A percentile compares a stretch with the other conserved stretches of the same genome.
Conservation (phyloP, 1,140 invertebrate species). For the Protaetia brevitarsis region DNA sequence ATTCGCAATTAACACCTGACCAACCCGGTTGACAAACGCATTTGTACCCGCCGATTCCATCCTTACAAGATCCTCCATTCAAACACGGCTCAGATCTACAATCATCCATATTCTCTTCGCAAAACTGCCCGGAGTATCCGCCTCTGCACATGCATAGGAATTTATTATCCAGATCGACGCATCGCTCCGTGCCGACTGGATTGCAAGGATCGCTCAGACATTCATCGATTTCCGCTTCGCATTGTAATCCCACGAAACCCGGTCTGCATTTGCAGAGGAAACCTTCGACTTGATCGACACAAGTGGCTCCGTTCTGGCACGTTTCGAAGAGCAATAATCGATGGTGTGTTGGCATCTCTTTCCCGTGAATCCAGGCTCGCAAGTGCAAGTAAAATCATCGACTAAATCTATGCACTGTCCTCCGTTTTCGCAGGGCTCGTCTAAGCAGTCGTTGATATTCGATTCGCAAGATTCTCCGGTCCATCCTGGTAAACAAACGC, state of each 20-base stretch:
- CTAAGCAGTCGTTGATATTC: slow-evolving; percentile 90
- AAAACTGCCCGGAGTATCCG: slow-evolving; percentile 82
- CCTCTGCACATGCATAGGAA: slow-evolving; percentile 86
- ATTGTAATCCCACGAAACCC: slow-evolving; percentile 88
- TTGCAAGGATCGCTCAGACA: slow-evolving; percentile 89
- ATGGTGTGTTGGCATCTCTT: slow-evolving; percentile 85
- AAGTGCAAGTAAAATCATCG: slow-evolving; percentile 81
- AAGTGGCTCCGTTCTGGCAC: slow-evolving; percentile 85
- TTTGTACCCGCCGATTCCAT: slow-evolving; percentile 79
- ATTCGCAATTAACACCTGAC: slow-evolving; percentile 84
- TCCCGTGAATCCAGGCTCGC: slow-evolving; percentile 88
- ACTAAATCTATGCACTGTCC: slow-evolving; percentile 89
- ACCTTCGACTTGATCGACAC: slow-evolving; percentile 80
- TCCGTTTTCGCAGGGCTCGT: slow-evolving; percentile 85
- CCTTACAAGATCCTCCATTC: slow-evolving; percentile 85
- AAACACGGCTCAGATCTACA: slow-evolving; percentile 83
- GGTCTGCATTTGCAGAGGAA: slow-evolving; percentile 90
- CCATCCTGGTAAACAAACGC: slow-evolving; percentile 90
- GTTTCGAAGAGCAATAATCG: slow-evolving; percentile 83
- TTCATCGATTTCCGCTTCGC: slow-evolving; percentile 89
- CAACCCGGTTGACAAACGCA: slow-evolving; percentile 85
- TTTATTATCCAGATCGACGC: slow-evolving; percentile 84
- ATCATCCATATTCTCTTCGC: slow-evolving; percentile 84
- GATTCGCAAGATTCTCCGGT: slow-evolving; percentile 73
- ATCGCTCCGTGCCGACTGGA: slow-evolving; percentile 80